A percentile compares a stretch with the other conserved stretches of the same genome.
These are phyloP conservation scores for Drosophila melanica DNA, from an alignment of 1,140 invertebrate species.

Conservation along the genomic window DNA sequence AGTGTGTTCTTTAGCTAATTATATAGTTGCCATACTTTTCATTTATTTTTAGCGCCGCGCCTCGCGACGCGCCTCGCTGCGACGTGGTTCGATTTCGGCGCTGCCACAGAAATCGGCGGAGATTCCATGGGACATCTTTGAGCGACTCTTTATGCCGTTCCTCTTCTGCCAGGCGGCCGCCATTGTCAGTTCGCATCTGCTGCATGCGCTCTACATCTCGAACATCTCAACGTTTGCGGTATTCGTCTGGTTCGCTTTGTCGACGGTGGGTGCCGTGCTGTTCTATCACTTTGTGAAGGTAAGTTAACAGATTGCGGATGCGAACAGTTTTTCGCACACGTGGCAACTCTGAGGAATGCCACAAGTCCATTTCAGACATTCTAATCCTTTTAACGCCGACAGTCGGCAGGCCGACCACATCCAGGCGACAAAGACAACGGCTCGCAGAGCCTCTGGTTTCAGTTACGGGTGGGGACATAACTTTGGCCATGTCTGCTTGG, in stretches of 20 bases:
- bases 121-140: constrained; percentile 91
- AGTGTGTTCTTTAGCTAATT: neutral
- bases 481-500: constrained; percentile 36
- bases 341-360: constrained; percentile 25
- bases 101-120: constrained; percentile 84
- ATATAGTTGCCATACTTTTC: constrained; percentile 11
- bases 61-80: constrained; percentile 75
- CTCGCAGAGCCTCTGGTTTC: constrained; percentile 48
- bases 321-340: constrained; percentile 12
- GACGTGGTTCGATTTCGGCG: constrained; percentile 79
- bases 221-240: constrained; percentile 90
- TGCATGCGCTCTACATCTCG: constrained; percentile 89
- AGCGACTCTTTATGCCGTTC: constrained; percentile 90
- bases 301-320: constrained; percentile 69
- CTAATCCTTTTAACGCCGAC: constrained; percentile 68
- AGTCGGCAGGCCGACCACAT: constrained; percentile 47
- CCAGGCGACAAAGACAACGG: neutral
- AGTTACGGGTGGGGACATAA: constrained; percentile 38
- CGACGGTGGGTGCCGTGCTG: constrained; percentile 89
- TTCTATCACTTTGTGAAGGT: constrained; percentile 93
- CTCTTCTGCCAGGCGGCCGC: constrained; percentile 91
- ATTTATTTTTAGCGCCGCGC: constrained; percentile 68
- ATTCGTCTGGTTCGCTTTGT: constrained; percentile 89
- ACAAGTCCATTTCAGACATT: constrained; percentile 54
- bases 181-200: constrained; percentile 88